phyloP scores from a whole-genome alignment of 1,140 invertebrate species.

The Solenopsis invicta region DNA sequence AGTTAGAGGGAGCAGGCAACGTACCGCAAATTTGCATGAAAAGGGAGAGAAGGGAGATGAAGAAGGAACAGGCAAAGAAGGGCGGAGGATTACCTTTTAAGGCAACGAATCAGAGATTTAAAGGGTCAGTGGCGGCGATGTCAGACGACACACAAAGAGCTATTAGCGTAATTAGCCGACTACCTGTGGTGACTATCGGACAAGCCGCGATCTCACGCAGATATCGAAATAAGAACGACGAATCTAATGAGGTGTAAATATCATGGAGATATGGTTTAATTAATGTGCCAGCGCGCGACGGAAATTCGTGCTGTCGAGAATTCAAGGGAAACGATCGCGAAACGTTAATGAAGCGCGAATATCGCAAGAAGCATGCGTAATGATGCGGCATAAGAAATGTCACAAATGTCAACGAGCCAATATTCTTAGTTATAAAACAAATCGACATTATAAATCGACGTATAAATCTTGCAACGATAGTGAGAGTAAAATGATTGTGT shows the following conservation, averaged over 20 bases:
- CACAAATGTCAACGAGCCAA: background rate
- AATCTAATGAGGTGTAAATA: conserved; percentile 49
- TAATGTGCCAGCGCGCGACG: conserved; percentile 16
- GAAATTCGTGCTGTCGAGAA: conserved; percentile 2
- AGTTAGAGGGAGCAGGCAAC: conserved; percentile 58
- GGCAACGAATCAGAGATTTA: conserved; percentile 70
- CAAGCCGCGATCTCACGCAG: conserved; percentile 25
- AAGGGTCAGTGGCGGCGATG: conserved; percentile 22
- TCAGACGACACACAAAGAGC: conserved; percentile 24
- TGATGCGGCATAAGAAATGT: conserved; percentile 17
- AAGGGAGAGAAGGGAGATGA: background rate
- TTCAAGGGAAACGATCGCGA: background rate
- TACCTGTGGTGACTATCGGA: background rate
- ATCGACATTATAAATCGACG: background rate
- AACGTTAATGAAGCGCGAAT: conserved; percentile 24
- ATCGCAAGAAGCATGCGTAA: background rate
- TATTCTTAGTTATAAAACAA: conserved; percentile 9
- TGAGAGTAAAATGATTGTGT: too few species aligned
- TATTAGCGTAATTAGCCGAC: conserved; percentile 68
- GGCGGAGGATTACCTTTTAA: conserved; percentile 66
- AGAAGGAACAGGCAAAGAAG: conserved; percentile 21
- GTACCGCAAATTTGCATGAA: conserved; percentile 73
- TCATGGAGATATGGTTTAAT: conserved; percentile 52
- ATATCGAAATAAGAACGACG: conserved; percentile 31
- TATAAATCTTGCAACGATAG: background rate